Percentiles rank a stretch among this genome's conserved stretches.
Evolutionary conservation across 2,113 vertebrate genomes (phyloP).

Genomic region (Leptosomus discolor): DNA sequence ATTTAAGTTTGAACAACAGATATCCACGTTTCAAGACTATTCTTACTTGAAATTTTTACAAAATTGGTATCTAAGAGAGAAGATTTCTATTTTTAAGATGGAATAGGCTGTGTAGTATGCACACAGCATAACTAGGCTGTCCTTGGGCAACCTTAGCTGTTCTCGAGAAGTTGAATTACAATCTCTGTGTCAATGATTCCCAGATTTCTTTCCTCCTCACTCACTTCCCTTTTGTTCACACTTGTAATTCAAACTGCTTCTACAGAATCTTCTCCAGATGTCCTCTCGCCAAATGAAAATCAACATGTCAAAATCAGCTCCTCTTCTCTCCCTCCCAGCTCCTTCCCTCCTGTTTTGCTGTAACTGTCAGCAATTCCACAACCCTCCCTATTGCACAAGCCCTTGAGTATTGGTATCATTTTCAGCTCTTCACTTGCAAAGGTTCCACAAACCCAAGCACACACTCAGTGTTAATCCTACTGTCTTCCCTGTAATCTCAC

Average conservation of each 20-base stretch:
- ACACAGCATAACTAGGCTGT: neutral
- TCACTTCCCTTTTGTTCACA: slow-evolving; percentile 38
- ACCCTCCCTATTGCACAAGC: neutral
- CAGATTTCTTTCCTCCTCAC: slow-evolving; percentile 1
- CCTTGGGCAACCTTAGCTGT: neutral
- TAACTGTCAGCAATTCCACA: neutral
- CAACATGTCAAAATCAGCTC: neutral
- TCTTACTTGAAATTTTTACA: neutral
- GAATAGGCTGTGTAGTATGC: neutral
- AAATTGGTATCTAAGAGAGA: neutral
- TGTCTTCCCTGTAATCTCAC: neutral
- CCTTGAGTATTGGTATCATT: neutral
- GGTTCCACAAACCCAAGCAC: neutral
- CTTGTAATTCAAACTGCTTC: slow-evolving; percentile 33
- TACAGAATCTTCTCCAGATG: slow-evolving; percentile 20
- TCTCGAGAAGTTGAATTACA: neutral
- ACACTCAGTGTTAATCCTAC: neutral
- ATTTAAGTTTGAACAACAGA: neutral
- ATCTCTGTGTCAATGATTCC: neutral
- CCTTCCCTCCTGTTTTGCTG: neutral
- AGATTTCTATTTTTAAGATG: neutral
- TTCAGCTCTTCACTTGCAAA: neutral
- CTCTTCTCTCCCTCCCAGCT: neutral
- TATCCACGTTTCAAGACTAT: neutral
- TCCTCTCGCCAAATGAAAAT: slow-evolving; percentile 9